Base-by-base conservation (phyloP, 2,797 vertebrate species). In the Poeciliopsis infans region DNA sequence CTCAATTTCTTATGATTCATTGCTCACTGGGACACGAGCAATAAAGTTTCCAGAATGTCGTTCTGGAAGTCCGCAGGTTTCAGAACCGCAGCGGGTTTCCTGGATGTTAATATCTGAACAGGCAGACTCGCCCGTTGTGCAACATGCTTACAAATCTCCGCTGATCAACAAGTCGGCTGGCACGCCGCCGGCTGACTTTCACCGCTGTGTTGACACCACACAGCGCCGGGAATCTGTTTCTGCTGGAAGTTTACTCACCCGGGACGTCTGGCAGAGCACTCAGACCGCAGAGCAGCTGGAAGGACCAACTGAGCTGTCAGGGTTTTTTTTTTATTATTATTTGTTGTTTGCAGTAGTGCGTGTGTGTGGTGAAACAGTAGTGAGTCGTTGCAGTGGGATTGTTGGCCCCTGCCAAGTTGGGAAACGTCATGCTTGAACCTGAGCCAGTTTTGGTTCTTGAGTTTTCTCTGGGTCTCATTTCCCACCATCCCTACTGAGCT, bases 91-190 rank as follows among this genome's bases (percentile, higher is more conserved):
- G 4, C 2, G 23, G 2, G 46, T 18, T n/a, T 51, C 25, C 61
- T 72, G 5, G 28, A 55, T 36, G 41, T 76, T 39, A 39, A 6
- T 2, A 10, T 66, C 61, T 23, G 33, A 39, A 72, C 51, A 31
- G 53, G 74, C 45, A 31, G 43, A 74, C 20, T 49, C 18, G 64
- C 23, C n/a, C 47, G 45, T 36, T 61, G 41, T 36, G 33, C 77
- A 69, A 23, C 75, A 33, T 16, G 57, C 33, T 10, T 72, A 72
- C 53, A 69, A 74, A 76, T 73, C 46, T 72, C 59, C 45, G 13
- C 57, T 4, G 79, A 84, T 85, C 84, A 87, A 86, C 87, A 89
- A 59, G 88, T 87, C 74, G 81, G 73, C 70, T 3, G 7, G 36
- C 7, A 16, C 28, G 1, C 73, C 82, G 72, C 81, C 45, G 73